Percentiles rank a stretch among this genome's conserved stretches.
phyloP scores from a whole-genome alignment of 2,113 vertebrate species.

The Daboia siamensis region DNA sequence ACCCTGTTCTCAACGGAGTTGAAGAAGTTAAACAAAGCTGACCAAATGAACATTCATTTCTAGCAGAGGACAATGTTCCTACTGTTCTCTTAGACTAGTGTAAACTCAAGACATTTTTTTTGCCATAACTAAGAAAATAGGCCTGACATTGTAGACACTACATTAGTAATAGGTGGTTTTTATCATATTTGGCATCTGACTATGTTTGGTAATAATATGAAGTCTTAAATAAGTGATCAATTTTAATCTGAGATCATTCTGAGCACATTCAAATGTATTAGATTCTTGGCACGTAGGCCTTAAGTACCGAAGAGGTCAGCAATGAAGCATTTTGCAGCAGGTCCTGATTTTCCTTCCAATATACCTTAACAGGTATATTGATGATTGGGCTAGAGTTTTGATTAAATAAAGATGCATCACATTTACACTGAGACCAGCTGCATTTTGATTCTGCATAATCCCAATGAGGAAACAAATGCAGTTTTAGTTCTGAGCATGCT shows the following conservation, averaged over 20 bases:
- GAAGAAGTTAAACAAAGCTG: background rate
- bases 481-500: background rate
- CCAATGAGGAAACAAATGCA: slow-evolving; percentile 32
- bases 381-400: background rate
- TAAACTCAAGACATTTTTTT: background rate
- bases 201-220: slow-evolving; percentile 34
- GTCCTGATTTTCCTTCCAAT: background rate
- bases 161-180: background rate
- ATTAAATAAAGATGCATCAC: slow-evolving; percentile 21
- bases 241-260: background rate
- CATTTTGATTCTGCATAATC: background rate
- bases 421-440: background rate
- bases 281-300: background rate
- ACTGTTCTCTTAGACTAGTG: slow-evolving; percentile 1
- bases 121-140: background rate
- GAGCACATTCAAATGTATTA: background rate
- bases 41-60: background rate
- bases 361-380: background rate
- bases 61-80: background rate
- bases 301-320: background rate
- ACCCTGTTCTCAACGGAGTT: background rate
- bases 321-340: background rate
- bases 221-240: slow-evolving; percentile 15
- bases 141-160: background rate
- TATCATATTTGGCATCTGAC: background rate